Evolutionary conservation across 2,113 vertebrate genomes (phyloP).

Genomic region (Anoura caudifer): DNA sequence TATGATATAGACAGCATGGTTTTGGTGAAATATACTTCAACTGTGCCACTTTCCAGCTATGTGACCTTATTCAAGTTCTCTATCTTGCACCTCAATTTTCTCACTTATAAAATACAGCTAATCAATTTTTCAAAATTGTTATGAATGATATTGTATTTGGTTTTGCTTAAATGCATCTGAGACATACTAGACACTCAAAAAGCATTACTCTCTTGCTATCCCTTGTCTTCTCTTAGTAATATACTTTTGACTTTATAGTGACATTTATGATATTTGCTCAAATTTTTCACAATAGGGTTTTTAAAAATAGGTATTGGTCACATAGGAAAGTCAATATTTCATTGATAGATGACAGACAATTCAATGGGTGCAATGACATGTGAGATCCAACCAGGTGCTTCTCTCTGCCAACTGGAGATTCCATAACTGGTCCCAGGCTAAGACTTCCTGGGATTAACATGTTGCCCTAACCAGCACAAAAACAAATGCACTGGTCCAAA

Average conservation of each 20-base stretch:
- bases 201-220: not conserved
- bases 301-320: not conserved
- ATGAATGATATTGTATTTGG: not conserved
- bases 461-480: constrained; percentile 43
- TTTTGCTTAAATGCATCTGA: not conserved
- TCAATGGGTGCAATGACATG: not conserved
- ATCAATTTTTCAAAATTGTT: not conserved
- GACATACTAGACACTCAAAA: not conserved
- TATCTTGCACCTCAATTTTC: not conserved
- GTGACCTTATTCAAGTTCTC: not conserved
- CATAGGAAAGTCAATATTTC: not conserved
- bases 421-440: constrained; percentile 13
- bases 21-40: constrained; percentile 20
- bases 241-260: constrained; percentile 8
- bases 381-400: not conserved
- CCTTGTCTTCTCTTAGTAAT: constrained; percentile 11
- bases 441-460: constrained; percentile 45
- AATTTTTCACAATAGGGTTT: not conserved
- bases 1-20: not conserved
- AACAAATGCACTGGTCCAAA: constrained; percentile 36
- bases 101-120: not conserved
- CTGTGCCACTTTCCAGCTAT: not conserved
- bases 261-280: not conserved
- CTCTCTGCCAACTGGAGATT: not conserved
- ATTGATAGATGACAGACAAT: not conserved